A percentile compares a stretch with the other conserved stretches of the same genome.
Evolutionary conservation across 1,140 invertebrate genomes (phyloP).

Genomic region (Dreissena polymorpha): DNA sequence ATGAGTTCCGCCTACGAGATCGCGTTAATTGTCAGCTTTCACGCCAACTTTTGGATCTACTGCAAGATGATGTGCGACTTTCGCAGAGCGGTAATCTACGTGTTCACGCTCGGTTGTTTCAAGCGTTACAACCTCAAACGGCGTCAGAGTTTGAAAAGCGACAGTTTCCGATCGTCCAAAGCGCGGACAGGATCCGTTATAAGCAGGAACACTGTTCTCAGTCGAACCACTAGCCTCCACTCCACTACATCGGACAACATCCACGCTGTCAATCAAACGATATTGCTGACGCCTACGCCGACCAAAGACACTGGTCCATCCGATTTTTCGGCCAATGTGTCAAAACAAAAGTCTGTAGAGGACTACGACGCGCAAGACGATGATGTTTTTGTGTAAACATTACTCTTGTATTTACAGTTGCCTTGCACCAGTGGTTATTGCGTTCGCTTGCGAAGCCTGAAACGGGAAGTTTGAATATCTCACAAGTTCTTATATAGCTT

Average conservation of each 20-base stretch:
- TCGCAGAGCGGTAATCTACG: neutral
- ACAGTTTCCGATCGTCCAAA: neutral
- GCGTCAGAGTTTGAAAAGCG: neutral
- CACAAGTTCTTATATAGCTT: no score
- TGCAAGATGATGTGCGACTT: slow-evolving; percentile 51
- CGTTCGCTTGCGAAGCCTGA: no score
- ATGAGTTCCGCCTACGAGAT: slow-evolving; percentile 31
- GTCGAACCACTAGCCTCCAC: slow-evolving; percentile 29
- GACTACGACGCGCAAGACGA: neutral
- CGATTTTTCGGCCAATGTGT: neutral
- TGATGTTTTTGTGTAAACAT: neutral
- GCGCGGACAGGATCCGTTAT: slow-evolving; percentile 20
- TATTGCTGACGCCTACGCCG: neutral
- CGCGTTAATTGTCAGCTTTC: slow-evolving; percentile 17
- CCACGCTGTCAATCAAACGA: neutral
- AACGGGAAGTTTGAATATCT: no score
- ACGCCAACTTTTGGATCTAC: slow-evolving; percentile 51
- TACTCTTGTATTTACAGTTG: no score
- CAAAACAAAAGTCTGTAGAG: no score
- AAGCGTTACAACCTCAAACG: neutral
- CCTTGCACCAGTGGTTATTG: no score
- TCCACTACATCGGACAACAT: slow-evolving; percentile 35
- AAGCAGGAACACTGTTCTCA: slow-evolving; percentile 36
- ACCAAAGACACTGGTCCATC: neutral
- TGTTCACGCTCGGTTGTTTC: slow-evolving; percentile 23